phyloP scores from a whole-genome alignment of 2,888 invertebrate species.

The Apamea anceps region DNA sequence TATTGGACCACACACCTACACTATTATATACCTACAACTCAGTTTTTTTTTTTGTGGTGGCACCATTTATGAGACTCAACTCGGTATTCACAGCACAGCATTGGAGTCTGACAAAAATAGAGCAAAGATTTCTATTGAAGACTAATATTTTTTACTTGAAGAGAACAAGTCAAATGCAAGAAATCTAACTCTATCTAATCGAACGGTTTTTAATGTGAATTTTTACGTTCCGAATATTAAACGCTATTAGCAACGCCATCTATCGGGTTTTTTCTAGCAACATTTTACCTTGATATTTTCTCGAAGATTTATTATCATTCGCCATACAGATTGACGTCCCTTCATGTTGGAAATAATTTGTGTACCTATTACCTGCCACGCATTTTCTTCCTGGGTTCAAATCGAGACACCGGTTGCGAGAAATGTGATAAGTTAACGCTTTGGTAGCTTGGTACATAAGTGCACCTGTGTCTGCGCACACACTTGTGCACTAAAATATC shows the following conservation, averaged over 20 bases:
- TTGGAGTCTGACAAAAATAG: neutral
- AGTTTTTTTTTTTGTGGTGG: no score
- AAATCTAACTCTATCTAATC: no score
- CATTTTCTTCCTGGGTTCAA: neutral
- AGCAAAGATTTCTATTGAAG: neutral
- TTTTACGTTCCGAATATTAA: neutral
- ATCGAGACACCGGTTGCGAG: no score
- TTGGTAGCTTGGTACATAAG: neutral
- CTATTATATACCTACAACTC: neutral
- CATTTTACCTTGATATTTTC: slow-evolving; percentile 29
- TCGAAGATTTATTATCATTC: neutral
- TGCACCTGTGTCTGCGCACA: neutral
- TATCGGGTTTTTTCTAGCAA: slow-evolving; percentile 17
- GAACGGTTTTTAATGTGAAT: no score
- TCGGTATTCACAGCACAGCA: neutral
- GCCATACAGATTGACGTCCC: neutral
- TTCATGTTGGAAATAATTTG: neutral
- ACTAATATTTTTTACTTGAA: neutral
- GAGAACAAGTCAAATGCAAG: neutral
- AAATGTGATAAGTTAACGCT: no score
- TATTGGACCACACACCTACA: neutral
- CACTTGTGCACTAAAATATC: no score
- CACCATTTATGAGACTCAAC: neutral
- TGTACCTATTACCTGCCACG: neutral
- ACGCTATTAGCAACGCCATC: slow-evolving; percentile 47